Evolutionary conservation across 1,140 invertebrate genomes (phyloP).

Genomic region (Drosophila tropicalis): DNA sequence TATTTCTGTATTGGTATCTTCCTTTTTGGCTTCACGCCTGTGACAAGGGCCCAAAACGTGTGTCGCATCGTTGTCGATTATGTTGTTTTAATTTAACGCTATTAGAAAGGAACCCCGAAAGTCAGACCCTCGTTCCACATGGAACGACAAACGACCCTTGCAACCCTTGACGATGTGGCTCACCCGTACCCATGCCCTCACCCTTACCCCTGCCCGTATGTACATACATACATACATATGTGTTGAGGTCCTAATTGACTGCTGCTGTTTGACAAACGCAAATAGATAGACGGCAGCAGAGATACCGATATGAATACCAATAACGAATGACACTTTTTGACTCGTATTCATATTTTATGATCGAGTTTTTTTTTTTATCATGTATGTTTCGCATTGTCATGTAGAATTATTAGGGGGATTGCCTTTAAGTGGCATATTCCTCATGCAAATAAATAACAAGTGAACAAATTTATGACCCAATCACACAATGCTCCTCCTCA

Average conservation of each 20-base stretch:
- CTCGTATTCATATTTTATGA: conserved; percentile 56
- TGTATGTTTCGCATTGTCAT: conserved; percentile 25
- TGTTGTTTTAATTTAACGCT: conserved; percentile 83
- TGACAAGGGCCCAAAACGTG: conserved; percentile 62
- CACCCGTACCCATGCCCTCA: conserved; percentile 6
- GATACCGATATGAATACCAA: conserved; percentile 34
- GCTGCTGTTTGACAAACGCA: conserved; percentile 78
- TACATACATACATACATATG: neutral
- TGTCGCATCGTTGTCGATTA: conserved; percentile 62
- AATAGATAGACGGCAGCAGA: conserved; percentile 46
- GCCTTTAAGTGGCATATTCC: conserved; percentile 44
- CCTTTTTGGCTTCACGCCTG: conserved; percentile 38
- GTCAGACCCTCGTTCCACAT: conserved; percentile 45
- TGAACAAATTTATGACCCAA: conserved; percentile 60
- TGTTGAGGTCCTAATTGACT: conserved; percentile 71
- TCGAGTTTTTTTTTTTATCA: conserved; percentile 38
- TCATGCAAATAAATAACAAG: conserved; percentile 77
- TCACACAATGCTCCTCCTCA: conserved; percentile 16
- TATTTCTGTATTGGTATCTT: conserved; percentile 26
- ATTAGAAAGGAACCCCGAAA: conserved; percentile 58
- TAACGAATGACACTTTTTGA: conserved; percentile 36
- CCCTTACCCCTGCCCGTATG: conserved; percentile 26
- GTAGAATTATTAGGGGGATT: conserved; percentile 42
- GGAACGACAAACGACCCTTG: conserved; percentile 17
- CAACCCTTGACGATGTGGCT: conserved; percentile 3